A percentile compares a stretch with the other conserved stretches of the same genome.
phyloP scores from a whole-genome alignment of 2,113 vertebrate species.

The Azemiops feae region DNA sequence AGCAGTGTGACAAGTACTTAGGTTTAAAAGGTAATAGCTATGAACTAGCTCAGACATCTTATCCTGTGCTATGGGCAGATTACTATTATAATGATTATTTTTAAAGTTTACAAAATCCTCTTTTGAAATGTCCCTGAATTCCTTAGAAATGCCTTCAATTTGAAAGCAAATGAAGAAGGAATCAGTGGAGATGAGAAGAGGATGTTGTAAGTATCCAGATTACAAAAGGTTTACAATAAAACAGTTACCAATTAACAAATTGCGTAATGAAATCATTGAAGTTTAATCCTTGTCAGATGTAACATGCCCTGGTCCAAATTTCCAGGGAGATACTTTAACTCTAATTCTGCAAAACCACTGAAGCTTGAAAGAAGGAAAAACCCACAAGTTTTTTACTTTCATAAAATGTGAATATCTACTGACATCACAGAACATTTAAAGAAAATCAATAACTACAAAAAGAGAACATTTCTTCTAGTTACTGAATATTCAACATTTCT shows the following conservation, averaged over 20 bases:
- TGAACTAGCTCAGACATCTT: background rate
- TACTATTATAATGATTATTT: background rate
- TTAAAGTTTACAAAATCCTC: background rate
- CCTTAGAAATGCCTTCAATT: background rate
- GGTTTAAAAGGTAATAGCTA: background rate
- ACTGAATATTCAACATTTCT: background rate
- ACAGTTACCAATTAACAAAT: constrained; percentile 54
- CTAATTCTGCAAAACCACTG: background rate
- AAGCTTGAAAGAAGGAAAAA: background rate
- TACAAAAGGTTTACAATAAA: constrained; percentile 38
- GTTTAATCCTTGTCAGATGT: constrained; percentile 43
- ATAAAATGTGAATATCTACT: background rate
- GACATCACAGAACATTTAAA: background rate
- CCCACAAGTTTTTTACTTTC: background rate
- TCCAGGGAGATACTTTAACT: constrained; percentile 32
- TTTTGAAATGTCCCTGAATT: background rate
- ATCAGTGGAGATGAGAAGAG: background rate
- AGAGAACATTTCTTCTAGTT: background rate
- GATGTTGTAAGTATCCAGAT: constrained; percentile 15
- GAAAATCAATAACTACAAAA: background rate
- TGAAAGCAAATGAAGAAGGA: background rate
- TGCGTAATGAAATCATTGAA: constrained; percentile 45
- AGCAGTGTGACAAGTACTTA: too few species aligned
- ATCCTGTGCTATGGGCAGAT: constrained; percentile 8
- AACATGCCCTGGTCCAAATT: constrained; percentile 25